Evolutionary conservation across 2,113 vertebrate species (phyloP), one percentile per base, ranked within the genome.

Genomic region (Heptranchias perlo): DNA sequence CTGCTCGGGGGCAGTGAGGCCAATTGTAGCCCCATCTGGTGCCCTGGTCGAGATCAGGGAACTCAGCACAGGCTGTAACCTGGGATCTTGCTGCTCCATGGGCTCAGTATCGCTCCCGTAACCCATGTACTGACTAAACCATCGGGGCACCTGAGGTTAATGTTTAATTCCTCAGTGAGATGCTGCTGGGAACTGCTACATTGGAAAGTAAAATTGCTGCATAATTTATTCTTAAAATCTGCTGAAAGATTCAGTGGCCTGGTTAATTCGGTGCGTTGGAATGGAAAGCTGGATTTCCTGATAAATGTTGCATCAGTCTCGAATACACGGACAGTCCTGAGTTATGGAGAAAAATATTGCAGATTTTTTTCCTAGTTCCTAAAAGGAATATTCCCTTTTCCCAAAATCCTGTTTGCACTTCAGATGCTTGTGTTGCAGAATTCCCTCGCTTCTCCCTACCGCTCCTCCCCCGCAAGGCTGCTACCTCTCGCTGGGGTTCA

Each of bases 191-290:
- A 91, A 52, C 87, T n/a, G 47, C 28, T 89, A 52, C 86, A 54
- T 89, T 89, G 52, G 87, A 58, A 58, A n/a, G 28, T 61, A 58
- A 91, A 91, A 91, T 35, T 58, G 28, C 87, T 91, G 28, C 49
- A 91, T 91, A 91, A 87, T 91, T 91, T 91, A 91, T 61, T 91
- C 87, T 91, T 91, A 58, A 58, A 91, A 91, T 61, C 35, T 91
- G 52, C 35, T 91, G 87, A 91, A 91, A 91, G 58, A 91, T 91
- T 28, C 87, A 91, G 31, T 58, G 61, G 87, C 28, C n/a, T 13
- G 52, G 49, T 91, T 91, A 91, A 91, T 91, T 31, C 58, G 87
- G 28, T 89, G 86, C 4, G 2, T 35, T 91, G 49, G 52, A 58
- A 61, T 35, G 52, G 28, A 91, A 54, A 54, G 25, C 49, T 31